Base-by-base conservation (phyloP, 2,113 vertebrate genomes). In the Drymodes brunneopygia region DNA sequence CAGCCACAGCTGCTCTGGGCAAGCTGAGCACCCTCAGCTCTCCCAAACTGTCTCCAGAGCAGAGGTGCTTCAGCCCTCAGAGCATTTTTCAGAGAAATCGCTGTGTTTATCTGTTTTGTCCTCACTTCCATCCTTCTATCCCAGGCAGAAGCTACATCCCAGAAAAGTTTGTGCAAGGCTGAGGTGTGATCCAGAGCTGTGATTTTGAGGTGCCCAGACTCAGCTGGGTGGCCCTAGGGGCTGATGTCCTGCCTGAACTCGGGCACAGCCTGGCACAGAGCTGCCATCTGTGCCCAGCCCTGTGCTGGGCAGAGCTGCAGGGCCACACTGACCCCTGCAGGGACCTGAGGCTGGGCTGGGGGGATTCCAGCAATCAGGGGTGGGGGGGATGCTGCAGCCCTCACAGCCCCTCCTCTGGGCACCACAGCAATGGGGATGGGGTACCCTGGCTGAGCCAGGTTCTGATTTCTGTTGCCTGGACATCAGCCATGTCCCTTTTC, bases 391-490 rank as follows among this genome's bases (percentile, higher is more conserved):
- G 24, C 47, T 11, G 42, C 31, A 62, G 18, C 33, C 60, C 35
- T 29, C 19, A 3, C 0, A 0, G 8, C 7, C 38, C 29, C 56
- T 56, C 45, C 11, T 14, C 11, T 14, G 33, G 60, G 45, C 16
- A 54, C 28, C 0, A 1, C 17, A 7, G 15, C 7, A 20, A 17
- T 11, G 10, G 31, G 16, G 10, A 60, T 3, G 0, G 19, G 28
- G 24, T 33, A 48, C 14, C 33, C 31, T 15, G 10, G 22, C 31
- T 50, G 77, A 40, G 2, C 31, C 38, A 16, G 4, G 6, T 13
- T 35, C 54, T 2, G 0, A 10, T 50, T 57, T 29, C 28, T 28
- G 28, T 9, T 10, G 25, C 44, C 3, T 4, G 12, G 38, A 15
- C 69, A 61, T 10, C 45, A 9, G 36, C 36, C 47, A 5, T 2